phyloP scores from a whole-genome alignment of 2,888 invertebrate genomes.

The Callimorpha dominula region DNA sequence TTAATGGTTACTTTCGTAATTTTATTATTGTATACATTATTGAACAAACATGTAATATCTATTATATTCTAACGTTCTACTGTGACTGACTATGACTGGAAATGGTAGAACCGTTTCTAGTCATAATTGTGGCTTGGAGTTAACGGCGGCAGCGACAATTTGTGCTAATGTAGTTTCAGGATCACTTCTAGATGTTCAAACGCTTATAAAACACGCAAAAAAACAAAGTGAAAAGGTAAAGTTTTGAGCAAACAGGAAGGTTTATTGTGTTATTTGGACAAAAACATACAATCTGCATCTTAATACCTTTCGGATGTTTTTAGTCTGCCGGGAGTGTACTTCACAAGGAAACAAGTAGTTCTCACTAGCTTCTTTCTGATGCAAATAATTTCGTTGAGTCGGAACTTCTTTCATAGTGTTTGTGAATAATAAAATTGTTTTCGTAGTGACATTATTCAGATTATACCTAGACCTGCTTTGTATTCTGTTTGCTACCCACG shows the following conservation, averaged over 20 bases:
- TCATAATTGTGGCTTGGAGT: too few species aligned
- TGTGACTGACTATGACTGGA: too few species aligned
- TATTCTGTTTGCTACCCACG: slow-evolving; percentile 38
- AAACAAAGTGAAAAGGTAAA: neutral
- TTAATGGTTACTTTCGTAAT: too few species aligned
- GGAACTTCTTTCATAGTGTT: slow-evolving; percentile 65
- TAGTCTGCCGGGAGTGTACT: slow-evolving; percentile 50
- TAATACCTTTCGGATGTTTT: slow-evolving; percentile 67
- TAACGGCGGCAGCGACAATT: too few species aligned
- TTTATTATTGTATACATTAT: too few species aligned
- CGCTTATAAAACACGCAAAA: too few species aligned
- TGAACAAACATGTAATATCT: too few species aligned
- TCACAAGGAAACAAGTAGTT: slow-evolving; percentile 63
- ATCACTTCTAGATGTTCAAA: too few species aligned
- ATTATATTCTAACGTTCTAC: too few species aligned
- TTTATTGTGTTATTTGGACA: neutral
- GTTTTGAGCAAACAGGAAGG: neutral
- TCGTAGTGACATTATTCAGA: slow-evolving; percentile 57
- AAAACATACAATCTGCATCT: slow-evolving; percentile 62
- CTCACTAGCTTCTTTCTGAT: slow-evolving; percentile 70
- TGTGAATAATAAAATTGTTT: slow-evolving; percentile 71
- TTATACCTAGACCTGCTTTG: slow-evolving; percentile 30
- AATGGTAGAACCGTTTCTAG: too few species aligned
- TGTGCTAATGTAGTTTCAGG: too few species aligned
- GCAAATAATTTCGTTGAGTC: slow-evolving; percentile 73